Conservation (phyloP, 2,888 invertebrate genomes). For the Parnassius mnemosyne region DNA sequence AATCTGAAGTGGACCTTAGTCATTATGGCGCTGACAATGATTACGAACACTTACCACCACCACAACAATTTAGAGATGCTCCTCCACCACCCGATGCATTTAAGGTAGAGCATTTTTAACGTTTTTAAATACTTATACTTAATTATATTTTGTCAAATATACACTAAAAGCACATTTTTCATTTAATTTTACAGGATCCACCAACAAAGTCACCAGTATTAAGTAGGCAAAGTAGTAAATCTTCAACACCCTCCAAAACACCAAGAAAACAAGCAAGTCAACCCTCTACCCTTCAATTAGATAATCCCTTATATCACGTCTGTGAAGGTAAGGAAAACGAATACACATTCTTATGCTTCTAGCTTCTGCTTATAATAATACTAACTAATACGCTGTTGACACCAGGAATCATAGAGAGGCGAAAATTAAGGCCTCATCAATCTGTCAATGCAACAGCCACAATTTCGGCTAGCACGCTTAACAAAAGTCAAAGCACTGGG, state of each 20-base stretch:
- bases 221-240: constrained; percentile 70
- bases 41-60: constrained; percentile 89
- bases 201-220: constrained; percentile 68
- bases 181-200: constrained; percentile 57
- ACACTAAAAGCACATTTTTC: background rate
- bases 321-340: constrained; percentile 82
- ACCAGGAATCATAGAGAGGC: constrained; percentile 72
- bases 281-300: constrained; percentile 71
- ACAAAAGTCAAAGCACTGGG: constrained; percentile 80
- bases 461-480: constrained; percentile 58
- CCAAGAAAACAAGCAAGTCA: constrained; percentile 55
- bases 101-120: constrained; percentile 51
- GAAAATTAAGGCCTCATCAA: constrained; percentile 68
- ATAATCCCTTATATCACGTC: constrained; percentile 90
- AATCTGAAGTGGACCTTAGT: constrained; percentile 81
- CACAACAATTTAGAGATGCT: constrained; percentile 91
- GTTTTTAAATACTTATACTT: constrained; percentile 6
- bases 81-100: constrained; percentile 89
- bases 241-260: constrained; percentile 70
- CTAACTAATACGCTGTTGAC: constrained; percentile 48
- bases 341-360: constrained; percentile 44
- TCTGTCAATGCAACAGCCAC: constrained; percentile 53
- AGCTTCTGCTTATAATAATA: constrained; percentile 50
- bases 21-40: constrained; percentile 80
- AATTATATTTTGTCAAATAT: background rate